Base-by-base conservation (phyloP, 2,888 invertebrate species). In the Melipona beecheii region DNA sequence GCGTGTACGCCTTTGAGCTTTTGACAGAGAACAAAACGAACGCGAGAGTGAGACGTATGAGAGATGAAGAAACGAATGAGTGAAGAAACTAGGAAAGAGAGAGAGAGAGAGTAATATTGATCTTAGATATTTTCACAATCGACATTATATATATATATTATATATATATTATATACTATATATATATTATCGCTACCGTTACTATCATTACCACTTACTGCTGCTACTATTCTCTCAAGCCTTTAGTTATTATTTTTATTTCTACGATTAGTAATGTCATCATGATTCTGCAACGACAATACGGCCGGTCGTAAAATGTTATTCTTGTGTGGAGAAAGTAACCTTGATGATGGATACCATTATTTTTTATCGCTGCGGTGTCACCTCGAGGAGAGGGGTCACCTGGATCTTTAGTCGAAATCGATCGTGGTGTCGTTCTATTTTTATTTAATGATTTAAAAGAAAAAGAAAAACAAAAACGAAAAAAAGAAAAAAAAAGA, bases 71-170 rank as follows among this genome's bases (percentile, higher is more conserved):
- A 60, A 66, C 60, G 66, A 15, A 65, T 66, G 76, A 60, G 36
- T 73, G 86, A 76, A 24, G 72, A 86, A 68, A 9, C 54, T 52
- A 62, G 72, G 65, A 69, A 75, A 24, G 24, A n/a, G 24, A 24
- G 1, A 71, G 74, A 65, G 68, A 73, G 68, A 79, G 60, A 81
- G 65, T 73, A 81, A 82, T 75, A 87, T 81, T 87, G 82, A 85
- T 80, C 68, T 81, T 86, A 88, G 87, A 88, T 89, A 89, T 91
- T 88, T 90, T 90, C 85, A 86, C 86, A 84, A 87, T 85, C 81
- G 81, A 88, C 75, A 79, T 88, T 78, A 83, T 65, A 74, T n/a
- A 72, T 60, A 36, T 9, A 36, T 36, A 17, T 19, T 77, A 77
- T 71, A 78, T 81, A 85, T 85, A 17, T 31, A 73, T 36, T 36